phyloP scores from a whole-genome alignment of 2,888 invertebrate species.

The Dinocampus coccinellae region DNA sequence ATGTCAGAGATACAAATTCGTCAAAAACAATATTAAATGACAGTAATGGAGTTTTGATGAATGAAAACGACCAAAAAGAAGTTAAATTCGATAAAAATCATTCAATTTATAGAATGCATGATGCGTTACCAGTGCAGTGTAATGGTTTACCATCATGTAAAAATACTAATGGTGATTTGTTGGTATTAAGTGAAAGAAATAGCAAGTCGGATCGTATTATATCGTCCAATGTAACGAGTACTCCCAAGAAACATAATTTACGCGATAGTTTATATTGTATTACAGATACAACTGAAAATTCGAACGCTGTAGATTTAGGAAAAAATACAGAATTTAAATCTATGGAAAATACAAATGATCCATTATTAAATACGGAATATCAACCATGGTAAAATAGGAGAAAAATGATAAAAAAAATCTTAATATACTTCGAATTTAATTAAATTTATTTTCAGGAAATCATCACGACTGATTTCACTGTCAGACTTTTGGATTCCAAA shows the following conservation, averaged over 20 bases:
- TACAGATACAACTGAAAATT: not conserved
- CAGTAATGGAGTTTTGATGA: not conserved
- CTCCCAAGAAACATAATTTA: constrained; percentile 15
- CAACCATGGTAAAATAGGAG: constrained; percentile 54
- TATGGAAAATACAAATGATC: not conserved
- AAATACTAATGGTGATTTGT: not conserved
- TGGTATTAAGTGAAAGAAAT: constrained; percentile 1
- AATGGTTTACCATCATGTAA: not conserved
- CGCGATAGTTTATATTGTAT: not conserved
- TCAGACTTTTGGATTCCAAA: constrained; percentile 77
- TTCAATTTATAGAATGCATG: not conserved
- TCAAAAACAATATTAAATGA: not conserved
- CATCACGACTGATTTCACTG: constrained; percentile 70
- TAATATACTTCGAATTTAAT: too few relatives aligned
- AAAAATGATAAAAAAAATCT: too few relatives aligned
- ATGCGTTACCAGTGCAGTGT: not conserved
- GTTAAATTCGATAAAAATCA: not conserved
- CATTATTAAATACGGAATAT: constrained; percentile 48
- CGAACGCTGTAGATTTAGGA: not conserved
- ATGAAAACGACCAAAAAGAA: not conserved
- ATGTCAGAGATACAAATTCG: not conserved
- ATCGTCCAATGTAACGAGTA: not conserved
- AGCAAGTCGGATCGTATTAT: not conserved
- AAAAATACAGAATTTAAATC: not conserved
- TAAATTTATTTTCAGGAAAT: constrained; percentile 48